Percentiles rank a stretch among this genome's conserved stretches.
Conservation (phyloP, 2,113 vertebrate species). For the Parus major region DNA sequence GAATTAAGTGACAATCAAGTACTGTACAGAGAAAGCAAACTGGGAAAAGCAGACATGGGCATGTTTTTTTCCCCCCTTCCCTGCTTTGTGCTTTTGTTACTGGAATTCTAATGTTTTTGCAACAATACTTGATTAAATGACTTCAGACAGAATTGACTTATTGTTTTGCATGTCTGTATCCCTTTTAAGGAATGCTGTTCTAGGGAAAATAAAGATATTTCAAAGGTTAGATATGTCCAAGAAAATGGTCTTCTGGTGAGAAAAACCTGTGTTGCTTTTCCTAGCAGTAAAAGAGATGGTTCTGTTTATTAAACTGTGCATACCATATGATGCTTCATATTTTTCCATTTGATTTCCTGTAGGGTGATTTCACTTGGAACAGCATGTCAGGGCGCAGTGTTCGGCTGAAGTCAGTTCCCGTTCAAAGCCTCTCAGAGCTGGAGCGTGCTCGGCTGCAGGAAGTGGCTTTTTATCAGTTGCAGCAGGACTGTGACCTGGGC, state of each 20-base stretch:
- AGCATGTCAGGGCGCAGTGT: conserved; percentile 89
- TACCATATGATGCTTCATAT: conserved; percentile 46
- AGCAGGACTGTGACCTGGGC: conserved; percentile 89
- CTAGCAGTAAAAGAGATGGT: neutral
- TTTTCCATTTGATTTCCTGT: conserved; percentile 66
- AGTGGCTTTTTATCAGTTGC: conserved; percentile 90
- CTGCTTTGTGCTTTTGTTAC: neutral
- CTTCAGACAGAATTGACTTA: conserved; percentile 5
- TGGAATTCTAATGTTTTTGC: conserved; percentile 14
- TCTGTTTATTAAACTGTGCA: conserved; percentile 23
- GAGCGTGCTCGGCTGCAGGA: conserved; percentile 94
- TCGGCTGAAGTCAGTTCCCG: conserved; percentile 88
- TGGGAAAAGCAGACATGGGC: neutral
- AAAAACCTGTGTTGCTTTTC: neutral
- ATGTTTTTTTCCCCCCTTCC: neutral
- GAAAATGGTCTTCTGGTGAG: conserved; percentile 5
- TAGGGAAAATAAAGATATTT: neutral
- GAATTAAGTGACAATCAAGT: neutral
- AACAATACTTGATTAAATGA: conserved; percentile 27
- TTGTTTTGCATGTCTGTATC: conserved; percentile 15
- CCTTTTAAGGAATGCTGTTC: conserved; percentile 29
- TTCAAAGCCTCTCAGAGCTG: conserved; percentile 95
- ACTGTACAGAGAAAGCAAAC: neutral
- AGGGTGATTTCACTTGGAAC: conserved; percentile 97
- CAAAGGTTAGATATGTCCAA: neutral